Base-by-base conservation (phyloP, 53 echinoderm and acorn worm genomes). In the Stichopus horrens region DNA sequence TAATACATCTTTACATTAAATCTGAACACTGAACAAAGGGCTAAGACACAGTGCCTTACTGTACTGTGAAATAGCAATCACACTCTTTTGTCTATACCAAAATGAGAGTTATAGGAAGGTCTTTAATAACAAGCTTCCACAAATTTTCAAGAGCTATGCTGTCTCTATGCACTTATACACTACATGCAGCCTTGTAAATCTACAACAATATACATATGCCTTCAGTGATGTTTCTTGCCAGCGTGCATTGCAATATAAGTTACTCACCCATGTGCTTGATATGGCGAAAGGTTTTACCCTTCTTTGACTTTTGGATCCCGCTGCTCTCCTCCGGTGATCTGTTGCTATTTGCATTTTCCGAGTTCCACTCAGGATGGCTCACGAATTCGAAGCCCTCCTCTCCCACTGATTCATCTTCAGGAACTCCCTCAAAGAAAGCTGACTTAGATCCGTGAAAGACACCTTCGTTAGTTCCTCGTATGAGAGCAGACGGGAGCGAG, bases 301-400 rank as follows among this genome's bases (percentile, higher is more conserved):
- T 85, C 58, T 85, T 85, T 5, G 22, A 18, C 37, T 85, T 85
- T 11, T 9, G 23, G 8, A 21, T 65, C 8, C 21, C 9, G 83
- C 58, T 57, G 23, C 65, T 59, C 59, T 68, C 67, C 52, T 85
- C 85, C 5, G 65, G 22, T 14, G 85, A 66, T 23, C 85, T 22
- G 85, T 85, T 85, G 59, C 85, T 85, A 18, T 85, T 85, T 7
- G 66, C 66, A 85, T 66, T 85, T 52, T 85, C 85, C 0, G 85
- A 85, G 52, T 67, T 52, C 85, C 85, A 85, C 18, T 21, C 18
- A 21, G 52, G n/a, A 51, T 54, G 77, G 21, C 51, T 67, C 7
- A 85, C 66, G 51, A 85, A 37, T 21, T 85, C 85, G 66, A 53
- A 85, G 37, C 66, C 85, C 21, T 85, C 85, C 9, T 85, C 85